Evolutionary conservation across 2,113 vertebrate genomes (phyloP), one percentile per base, ranked within the genome.

Genomic region (Channa maculata): DNA sequence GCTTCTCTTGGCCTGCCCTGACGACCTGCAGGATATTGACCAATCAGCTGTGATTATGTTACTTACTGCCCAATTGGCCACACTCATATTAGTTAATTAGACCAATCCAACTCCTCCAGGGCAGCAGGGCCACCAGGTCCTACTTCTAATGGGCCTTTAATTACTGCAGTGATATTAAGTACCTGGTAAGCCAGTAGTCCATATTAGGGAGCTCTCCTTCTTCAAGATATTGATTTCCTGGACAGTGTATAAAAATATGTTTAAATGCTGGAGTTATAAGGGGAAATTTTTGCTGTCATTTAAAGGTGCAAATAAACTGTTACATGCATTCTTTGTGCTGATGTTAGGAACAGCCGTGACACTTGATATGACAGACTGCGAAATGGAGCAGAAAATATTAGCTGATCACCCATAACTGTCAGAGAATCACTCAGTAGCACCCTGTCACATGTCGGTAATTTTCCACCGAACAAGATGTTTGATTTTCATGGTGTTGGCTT

Each of bases 121-220:
- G 88, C 88, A 86, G 66, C 9, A 65, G 76, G 80, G 92, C 84
- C 81, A 91, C 71, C 79, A 74, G 91, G 90, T 91, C 85, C 83
- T 79, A 67, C 86, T 94, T 82, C 84, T 89, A 92, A 91, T 83
- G 82, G 80, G 86, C 89, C 76, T 87, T 93, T 93, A 94, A 94
- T 93, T 92, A 94, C 90, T 90, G 70, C 77, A 67, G 71, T 90
- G 89, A 91, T 93, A 92, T 88, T 58, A 94, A 94, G 89, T 89
- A 90, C 79, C 85, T 83, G 85, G 85, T 87, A 89, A 89, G 82
- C 85, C 72, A 52, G 80, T 79, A 52, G 80, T 79, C 71, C 64
- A 84, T 81, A 80, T 84, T 89, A 85, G 88, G 82, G 66, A 60
- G 41, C 74, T 88, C 82, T 81, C 53, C 79, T 86, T 81, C 77